Conservation (phyloP, 2,113 vertebrate species). For the Nestor notabilis region DNA sequence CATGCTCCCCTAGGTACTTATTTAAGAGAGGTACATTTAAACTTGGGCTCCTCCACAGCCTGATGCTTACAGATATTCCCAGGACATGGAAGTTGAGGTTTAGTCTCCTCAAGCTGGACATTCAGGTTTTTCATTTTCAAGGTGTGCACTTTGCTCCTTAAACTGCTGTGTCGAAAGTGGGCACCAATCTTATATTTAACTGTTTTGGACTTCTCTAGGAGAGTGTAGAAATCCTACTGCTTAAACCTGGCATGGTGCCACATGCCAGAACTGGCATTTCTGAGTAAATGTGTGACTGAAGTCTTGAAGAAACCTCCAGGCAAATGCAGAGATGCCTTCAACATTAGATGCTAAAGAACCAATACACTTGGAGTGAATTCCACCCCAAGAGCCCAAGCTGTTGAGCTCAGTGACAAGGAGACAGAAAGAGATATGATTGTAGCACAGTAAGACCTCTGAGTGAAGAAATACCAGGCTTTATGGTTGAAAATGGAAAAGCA, state of each 20-base stretch:
- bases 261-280: background rate
- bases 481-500: background rate
- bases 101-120: background rate
- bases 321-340: constrained; percentile 1
- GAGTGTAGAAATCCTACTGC: background rate
- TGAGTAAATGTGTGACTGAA: background rate
- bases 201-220: background rate
- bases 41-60: background rate
- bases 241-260: background rate
- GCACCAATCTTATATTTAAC: background rate
- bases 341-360: background rate
- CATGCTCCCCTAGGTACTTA: background rate
- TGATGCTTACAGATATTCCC: background rate
- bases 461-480: background rate
- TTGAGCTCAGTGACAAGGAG: background rate
- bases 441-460: background rate
- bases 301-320: constrained; percentile 10
- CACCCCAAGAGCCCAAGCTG: background rate
- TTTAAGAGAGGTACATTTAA: background rate
- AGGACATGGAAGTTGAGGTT: background rate
- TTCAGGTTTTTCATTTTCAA: background rate
- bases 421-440: background rate
- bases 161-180: background rate
- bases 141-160: background rate
- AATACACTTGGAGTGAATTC: background rate